Evolutionary conservation across 2,888 invertebrate species (phyloP).

Genomic region (Melipona bicolor): DNA sequence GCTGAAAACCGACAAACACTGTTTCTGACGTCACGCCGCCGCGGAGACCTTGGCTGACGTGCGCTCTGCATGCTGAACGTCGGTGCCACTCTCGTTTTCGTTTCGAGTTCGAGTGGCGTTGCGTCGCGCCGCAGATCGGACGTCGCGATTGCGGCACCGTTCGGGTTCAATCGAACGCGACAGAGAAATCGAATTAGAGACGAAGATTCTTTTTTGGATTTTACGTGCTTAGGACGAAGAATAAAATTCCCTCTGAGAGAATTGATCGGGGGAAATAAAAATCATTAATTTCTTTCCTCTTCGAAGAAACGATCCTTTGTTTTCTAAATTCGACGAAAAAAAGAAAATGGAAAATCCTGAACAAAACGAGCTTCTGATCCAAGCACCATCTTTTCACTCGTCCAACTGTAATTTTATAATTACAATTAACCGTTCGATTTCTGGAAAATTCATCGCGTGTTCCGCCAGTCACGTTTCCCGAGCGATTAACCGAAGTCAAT

Average conservation of each 20-base stretch:
- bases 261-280: no score
- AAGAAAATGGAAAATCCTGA: no score
- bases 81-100: conserved; percentile 76
- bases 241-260: no score
- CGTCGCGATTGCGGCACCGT: conserved; percentile 7
- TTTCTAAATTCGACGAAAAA: no score
- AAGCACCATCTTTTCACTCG: background rate
- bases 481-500: background rate
- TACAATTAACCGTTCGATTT: background rate
- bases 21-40: conserved; percentile 59
- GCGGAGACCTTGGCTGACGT: conserved; percentile 69
- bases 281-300: no score
- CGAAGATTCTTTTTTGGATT: background rate
- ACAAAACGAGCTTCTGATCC: background rate
- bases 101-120: conserved; percentile 55
- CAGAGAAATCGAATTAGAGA: background rate
- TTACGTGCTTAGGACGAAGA: background rate
- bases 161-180: conserved; percentile 9
- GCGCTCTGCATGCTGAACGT: conserved; percentile 69
- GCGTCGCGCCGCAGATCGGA: conserved; percentile 13
- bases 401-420: background rate
- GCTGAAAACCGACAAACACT: conserved; percentile 51
- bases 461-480: background rate
- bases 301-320: no score
- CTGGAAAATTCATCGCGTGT: background rate